phyloP scores from a whole-genome alignment of 1,140 invertebrate species.

The Stegodyphus dumicola region DNA sequence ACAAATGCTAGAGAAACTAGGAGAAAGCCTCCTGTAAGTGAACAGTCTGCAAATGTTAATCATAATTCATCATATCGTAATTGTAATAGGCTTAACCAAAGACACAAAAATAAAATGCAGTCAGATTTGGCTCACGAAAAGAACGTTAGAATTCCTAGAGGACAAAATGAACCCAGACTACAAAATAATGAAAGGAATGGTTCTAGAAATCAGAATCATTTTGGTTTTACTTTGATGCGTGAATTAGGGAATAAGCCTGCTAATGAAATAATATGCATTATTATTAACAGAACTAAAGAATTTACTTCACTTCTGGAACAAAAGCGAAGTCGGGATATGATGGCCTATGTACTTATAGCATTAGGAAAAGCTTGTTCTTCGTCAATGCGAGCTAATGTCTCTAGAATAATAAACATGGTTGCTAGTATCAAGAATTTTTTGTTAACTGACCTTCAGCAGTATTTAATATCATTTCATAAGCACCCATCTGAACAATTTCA shows the following conservation, averaged over 20 bases:
- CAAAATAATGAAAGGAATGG: not conserved
- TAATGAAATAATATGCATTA: not conserved
- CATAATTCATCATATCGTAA: not conserved
- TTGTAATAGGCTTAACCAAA: not conserved
- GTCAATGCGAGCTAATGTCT: not conserved
- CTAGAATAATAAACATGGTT: not conserved
- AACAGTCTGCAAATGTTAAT: not conserved
- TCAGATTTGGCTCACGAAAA: not conserved
- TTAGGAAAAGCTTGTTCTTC: constrained; percentile 4
- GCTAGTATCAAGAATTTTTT: not conserved
- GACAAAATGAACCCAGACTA: not conserved
- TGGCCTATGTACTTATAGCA: not conserved
- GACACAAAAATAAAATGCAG: not conserved
- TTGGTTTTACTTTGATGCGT: not conserved
- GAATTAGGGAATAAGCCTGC: not conserved
- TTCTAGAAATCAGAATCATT: not conserved
- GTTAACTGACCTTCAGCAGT: not conserved
- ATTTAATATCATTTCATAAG: not conserved
- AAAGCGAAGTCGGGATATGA: not conserved
- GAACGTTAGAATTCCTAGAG: not conserved
- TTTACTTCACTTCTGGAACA: not conserved
- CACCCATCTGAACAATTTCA: not conserved
- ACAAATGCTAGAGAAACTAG: not conserved
- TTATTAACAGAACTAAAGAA: not conserved
- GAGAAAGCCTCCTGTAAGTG: not conserved